Percentiles rank a stretch among this genome's conserved stretches.
Conservation (phyloP, 2,797 vertebrate genomes). For the Melanotaenia parkinsoni region DNA sequence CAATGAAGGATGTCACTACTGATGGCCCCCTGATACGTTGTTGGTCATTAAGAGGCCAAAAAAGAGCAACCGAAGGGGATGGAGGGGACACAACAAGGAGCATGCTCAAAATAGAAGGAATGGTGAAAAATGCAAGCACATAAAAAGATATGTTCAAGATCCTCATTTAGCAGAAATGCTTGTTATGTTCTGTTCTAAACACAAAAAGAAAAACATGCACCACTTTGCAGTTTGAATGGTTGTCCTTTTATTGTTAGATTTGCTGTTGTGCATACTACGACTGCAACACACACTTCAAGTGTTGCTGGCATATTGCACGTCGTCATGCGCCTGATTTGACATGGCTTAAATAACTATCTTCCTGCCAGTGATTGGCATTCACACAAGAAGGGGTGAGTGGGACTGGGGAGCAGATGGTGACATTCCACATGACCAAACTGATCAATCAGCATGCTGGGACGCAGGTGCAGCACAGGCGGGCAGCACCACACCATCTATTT, state of each 20-base stretch:
- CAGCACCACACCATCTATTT: slow-evolving; percentile 94
- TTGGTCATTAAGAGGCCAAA: slow-evolving; percentile 91
- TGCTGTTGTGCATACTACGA: slow-evolving; percentile 72
- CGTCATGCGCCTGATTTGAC: slow-evolving; percentile 81
- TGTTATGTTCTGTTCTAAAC: neutral
- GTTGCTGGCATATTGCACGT: slow-evolving; percentile 71
- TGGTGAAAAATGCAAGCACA: slow-evolving; percentile 26
- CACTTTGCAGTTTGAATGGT: slow-evolving; percentile 18
- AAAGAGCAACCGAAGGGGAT: slow-evolving; percentile 59
- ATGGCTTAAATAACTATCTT: slow-evolving; percentile 83
- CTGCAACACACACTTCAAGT: slow-evolving; percentile 68
- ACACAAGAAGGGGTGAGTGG: slow-evolving; percentile 79
- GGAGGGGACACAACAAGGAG: slow-evolving; percentile 63
- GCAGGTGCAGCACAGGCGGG: slow-evolving; percentile 98
- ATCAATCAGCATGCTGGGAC: slow-evolving; percentile 98
- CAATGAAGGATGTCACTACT: slow-evolving; percentile 95
- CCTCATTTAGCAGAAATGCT: slow-evolving; percentile 14
- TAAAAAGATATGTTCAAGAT: slow-evolving; percentile 19
- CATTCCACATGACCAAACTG: slow-evolving; percentile 99
- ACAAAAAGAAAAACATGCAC: neutral
- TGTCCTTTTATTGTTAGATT: slow-evolving; percentile 51
- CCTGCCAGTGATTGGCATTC: slow-evolving; percentile 82
- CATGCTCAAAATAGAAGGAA: slow-evolving; percentile 20
- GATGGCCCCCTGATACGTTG: slow-evolving; percentile 93
- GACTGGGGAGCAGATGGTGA: slow-evolving; percentile 98